Evolutionary conservation across 35 echinoderm and acorn worm species (phyloP).

Genomic region (Diadema setosum): DNA sequence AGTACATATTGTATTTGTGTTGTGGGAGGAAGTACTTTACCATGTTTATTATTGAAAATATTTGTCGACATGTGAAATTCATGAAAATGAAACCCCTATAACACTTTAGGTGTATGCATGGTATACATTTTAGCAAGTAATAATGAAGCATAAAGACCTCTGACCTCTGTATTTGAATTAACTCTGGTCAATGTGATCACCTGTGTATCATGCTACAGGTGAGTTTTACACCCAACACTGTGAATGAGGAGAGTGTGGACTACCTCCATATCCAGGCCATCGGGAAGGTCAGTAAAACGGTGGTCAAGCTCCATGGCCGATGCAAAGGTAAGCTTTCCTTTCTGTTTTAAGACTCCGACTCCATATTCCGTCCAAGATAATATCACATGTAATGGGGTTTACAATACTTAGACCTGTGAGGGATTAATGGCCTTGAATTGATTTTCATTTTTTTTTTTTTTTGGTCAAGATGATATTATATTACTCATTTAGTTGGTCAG

Average conservation of each 20-base stretch:
- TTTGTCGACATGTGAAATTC: too few species aligned
- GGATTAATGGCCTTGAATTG: background rate
- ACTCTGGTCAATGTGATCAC: background rate
- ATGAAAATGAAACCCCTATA: too few species aligned
- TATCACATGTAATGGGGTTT: too few species aligned
- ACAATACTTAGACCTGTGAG: too few species aligned
- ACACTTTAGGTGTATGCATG: background rate
- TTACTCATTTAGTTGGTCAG: too few species aligned
- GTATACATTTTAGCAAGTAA: background rate
- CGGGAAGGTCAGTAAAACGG: conserved; percentile 83
- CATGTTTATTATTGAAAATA: too few species aligned
- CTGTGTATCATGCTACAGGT: conserved; percentile 28
- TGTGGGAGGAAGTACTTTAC: too few species aligned
- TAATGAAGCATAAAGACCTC: background rate
- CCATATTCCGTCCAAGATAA: background rate
- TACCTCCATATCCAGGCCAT: conserved; percentile 88
- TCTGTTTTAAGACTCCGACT: background rate
- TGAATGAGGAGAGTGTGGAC: conserved; percentile 76
- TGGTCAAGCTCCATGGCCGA: conserved; percentile 80
- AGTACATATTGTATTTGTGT: too few species aligned
- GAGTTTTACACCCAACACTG: conserved; percentile 70
- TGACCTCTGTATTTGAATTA: too few species aligned
- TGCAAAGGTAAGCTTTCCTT: conserved; percentile 78
- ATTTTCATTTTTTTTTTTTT: background rate
- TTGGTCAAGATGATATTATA: too few species aligned